phyloP scores from a whole-genome alignment of 1,140 invertebrate genomes.

The Sminthurinus signatus region DNA sequence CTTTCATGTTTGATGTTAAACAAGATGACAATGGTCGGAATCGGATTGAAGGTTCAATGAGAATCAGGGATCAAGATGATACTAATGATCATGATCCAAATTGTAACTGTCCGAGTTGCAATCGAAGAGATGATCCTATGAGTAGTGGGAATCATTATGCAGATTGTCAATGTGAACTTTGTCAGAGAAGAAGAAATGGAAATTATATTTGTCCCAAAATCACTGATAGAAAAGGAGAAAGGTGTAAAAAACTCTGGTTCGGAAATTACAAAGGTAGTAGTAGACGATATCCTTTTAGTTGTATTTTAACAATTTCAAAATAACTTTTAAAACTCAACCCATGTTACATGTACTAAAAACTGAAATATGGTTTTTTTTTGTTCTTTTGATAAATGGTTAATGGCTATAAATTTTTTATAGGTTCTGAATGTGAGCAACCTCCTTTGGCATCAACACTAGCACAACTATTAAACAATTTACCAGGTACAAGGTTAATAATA shows the following conservation, averaged over 20 bases:
- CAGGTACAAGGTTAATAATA: background rate
- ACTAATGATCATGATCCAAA: background rate
- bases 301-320: too few relatives aligned
- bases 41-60: too few relatives aligned
- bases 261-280: background rate
- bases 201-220: background rate
- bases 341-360: too few relatives aligned
- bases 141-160: constrained; percentile 1
- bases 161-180: background rate
- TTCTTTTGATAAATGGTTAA: too few relatives aligned
- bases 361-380: too few relatives aligned
- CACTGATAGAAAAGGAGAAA: background rate
- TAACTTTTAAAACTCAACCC: too few relatives aligned
- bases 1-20: too few relatives aligned
- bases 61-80: too few relatives aligned
- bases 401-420: too few relatives aligned
- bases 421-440: too few relatives aligned
- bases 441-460: background rate
- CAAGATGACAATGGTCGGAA: too few relatives aligned
- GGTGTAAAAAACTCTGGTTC: constrained; percentile 8
- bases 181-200: background rate
- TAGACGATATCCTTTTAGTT: too few relatives aligned
- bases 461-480: background rate
- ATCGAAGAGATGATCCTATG: background rate
- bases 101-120: background rate